phyloP scores from a whole-genome alignment of 2,888 invertebrate genomes.

The Blastobasis adustella region DNA sequence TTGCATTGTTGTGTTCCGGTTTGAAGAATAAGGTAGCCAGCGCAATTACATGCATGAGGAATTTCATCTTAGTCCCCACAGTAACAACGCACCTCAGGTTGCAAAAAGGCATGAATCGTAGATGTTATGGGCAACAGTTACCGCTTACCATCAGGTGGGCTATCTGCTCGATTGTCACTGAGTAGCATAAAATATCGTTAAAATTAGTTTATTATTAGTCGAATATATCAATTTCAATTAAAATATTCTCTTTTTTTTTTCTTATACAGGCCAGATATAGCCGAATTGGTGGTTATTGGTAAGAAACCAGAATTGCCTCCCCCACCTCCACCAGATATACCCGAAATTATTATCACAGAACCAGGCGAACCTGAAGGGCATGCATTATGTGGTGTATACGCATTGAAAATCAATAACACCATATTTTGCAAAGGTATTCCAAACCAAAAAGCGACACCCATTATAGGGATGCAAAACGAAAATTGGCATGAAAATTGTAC shows the following conservation, averaged over 20 bases:
- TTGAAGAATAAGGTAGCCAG: too few relatives aligned
- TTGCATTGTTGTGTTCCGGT: too few relatives aligned
- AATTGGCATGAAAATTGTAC: constrained; percentile 38
- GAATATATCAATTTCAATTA: neutral
- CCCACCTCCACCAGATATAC: constrained; percentile 33
- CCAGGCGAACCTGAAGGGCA: constrained; percentile 11
- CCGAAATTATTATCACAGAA: constrained; percentile 28
- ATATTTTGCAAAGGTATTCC: constrained; percentile 40
- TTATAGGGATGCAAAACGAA: constrained; percentile 30
- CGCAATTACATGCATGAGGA: too few relatives aligned
- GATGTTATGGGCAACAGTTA: too few relatives aligned
- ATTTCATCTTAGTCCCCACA: too few relatives aligned
- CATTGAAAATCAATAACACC: constrained; percentile 53
- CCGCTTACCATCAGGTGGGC: too few relatives aligned
- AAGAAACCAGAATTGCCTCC: constrained; percentile 36
- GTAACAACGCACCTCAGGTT: too few relatives aligned
- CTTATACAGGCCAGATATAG: constrained; percentile 41
- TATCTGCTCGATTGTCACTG: too few relatives aligned
- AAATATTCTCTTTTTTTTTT: neutral
- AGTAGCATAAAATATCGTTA: too few relatives aligned
- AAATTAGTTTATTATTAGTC: too few relatives aligned
- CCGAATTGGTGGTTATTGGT: constrained; percentile 45
- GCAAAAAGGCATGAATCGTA: too few relatives aligned
- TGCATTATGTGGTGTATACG: constrained; percentile 31
- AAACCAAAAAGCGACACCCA: constrained; percentile 25